A percentile compares a stretch with the other conserved stretches of the same genome.
Evolutionary conservation across 2,113 vertebrate species (phyloP).

Genomic region (Anguilla japonica): DNA sequence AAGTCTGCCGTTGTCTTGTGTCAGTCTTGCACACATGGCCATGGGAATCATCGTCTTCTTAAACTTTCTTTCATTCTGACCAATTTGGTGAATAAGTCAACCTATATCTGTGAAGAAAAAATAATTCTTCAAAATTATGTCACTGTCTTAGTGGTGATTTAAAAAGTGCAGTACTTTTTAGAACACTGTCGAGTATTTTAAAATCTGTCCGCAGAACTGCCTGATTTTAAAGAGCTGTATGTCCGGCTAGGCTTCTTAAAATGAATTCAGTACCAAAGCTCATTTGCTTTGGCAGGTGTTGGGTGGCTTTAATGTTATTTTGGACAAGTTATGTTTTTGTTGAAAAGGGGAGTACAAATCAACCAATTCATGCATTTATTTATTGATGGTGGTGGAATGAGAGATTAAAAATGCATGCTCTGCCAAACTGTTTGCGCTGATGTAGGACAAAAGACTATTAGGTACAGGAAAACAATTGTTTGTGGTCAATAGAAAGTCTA

Average conservation of each 20-base stretch:
- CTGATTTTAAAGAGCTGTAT: not conserved
- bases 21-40: not conserved
- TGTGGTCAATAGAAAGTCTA: not conserved
- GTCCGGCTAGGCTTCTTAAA: not conserved
- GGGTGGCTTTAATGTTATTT: not conserved
- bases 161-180: too few relatives aligned
- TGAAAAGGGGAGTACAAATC: not conserved
- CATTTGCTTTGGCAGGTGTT: not conserved
- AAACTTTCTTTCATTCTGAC: not conserved
- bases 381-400: not conserved
- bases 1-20: not conserved
- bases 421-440: not conserved
- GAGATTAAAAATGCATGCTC: conserved; percentile 13
- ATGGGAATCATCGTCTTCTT: not conserved
- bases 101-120: too few relatives aligned
- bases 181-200: too few relatives aligned
- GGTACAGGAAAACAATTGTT: not conserved
- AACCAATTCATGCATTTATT: not conserved
- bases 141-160: too few relatives aligned
- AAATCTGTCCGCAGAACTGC: not conserved
- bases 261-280: not conserved
- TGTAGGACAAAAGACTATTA: not conserved
- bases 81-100: too few relatives aligned
- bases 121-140: too few relatives aligned
- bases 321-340: not conserved